Base-by-base conservation (phyloP, 2,113 vertebrate species). In the Zosterops pallidus region DNA sequence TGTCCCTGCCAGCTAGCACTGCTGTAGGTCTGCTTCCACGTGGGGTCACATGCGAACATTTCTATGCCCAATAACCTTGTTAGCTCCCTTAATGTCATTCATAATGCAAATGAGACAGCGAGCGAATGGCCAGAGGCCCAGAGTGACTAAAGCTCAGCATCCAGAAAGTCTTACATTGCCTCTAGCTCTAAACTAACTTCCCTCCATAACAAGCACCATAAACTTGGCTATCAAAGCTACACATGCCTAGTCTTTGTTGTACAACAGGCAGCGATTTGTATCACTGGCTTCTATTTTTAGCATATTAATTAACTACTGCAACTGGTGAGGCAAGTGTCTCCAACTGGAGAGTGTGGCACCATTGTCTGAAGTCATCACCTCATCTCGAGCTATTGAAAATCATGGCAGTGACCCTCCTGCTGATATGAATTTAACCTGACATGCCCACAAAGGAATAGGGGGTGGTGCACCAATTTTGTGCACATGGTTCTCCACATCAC, bases 21-120 rank as follows among this genome's bases (percentile, higher is more conserved):
- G 99, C 99, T 98, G 98, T 99, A 99, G 99, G 99, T 99, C 99
- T 98, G 96, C 97, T 98, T 98, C 98, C 98, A 98, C 98, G 97
- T 98, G 98, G 98, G 98, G 98, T 98, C 98, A 98, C 98, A 98
- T 97, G 98, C 98, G 97, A 96, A 96, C 97, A 97, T 97, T 98
- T 98, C 98, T 98, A 98, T 98, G 98, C 98, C 98, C 98, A 98
- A 98, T 98, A 98, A 98, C 98, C 98, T 99, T 97, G 97, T 99
- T 98, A 98, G 98, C 97, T 98, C 96, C 98, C 96, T 98, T 98
- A 98, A 98, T 98, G 98, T 98, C 98, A 99, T 98, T 99, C 98
- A 98, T 97, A 98, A 98, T 98, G 98, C 97, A 98, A 98, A 98
- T 97, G 97, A 98, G 98, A 98, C 98, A 98, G 98, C 98, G 96